Conservation (phyloP, 2,113 vertebrate species). For the Trematocara stigmaticum region DNA sequence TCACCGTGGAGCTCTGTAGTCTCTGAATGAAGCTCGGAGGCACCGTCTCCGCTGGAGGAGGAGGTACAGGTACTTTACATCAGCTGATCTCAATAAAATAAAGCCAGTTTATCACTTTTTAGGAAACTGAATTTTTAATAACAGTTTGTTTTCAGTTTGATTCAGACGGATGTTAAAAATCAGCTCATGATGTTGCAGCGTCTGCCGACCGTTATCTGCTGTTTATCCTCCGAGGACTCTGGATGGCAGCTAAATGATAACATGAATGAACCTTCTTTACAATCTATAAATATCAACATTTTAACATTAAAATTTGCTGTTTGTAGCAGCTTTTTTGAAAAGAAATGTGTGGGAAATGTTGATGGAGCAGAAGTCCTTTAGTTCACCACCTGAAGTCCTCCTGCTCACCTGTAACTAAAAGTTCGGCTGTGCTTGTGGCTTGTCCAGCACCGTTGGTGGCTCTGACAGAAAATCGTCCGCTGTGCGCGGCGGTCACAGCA, state of each 20-base stretch:
- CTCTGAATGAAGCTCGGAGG: conserved; percentile 92
- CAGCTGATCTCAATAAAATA: background rate
- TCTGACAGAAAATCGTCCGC: conserved; percentile 90
- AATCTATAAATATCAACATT: background rate
- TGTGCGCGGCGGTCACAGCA: conserved; percentile 86
- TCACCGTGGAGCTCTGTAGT: conserved; percentile 90
- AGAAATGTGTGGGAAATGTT: background rate
- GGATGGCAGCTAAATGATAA: background rate
- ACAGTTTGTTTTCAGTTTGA: background rate
- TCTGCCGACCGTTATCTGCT: fast-evolving
- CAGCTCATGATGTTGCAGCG: background rate
- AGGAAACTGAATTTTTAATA: background rate
- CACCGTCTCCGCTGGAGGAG: conserved; percentile 81
- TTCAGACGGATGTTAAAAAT: background rate
- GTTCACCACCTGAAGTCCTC: background rate
- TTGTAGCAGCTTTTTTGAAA: background rate
- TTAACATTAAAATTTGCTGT: background rate
- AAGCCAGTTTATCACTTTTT: background rate
- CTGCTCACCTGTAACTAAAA: conserved; percentile 87
- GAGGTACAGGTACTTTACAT: background rate
- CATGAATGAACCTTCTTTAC: background rate
- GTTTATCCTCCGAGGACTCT: background rate
- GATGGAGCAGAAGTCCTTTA: background rate
- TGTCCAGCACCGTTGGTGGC: conserved; percentile 97
- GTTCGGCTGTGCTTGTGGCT: conserved; percentile 96